These are phyloP conservation scores for Dendrolimus houi DNA, from an alignment of 2,888 invertebrate species.

Conservation along the genomic window DNA sequence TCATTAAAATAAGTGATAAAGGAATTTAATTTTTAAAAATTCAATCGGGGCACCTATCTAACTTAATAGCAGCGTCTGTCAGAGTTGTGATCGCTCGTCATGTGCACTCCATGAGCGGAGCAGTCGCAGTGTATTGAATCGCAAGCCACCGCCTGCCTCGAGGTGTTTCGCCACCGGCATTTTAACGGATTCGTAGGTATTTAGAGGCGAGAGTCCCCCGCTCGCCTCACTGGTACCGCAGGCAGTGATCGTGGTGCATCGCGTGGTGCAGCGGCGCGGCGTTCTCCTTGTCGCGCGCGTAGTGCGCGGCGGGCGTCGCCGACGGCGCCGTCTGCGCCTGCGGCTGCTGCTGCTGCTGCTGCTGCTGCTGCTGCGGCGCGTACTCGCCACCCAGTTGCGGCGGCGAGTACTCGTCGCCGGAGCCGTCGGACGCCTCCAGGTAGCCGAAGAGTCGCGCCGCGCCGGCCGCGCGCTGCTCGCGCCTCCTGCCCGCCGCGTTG, in stretches of 20 bases:
- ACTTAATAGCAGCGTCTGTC: too few relatives aligned
- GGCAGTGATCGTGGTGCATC: constrained; percentile 63
- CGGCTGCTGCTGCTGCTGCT: constrained; percentile 12
- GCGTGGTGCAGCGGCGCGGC: constrained; percentile 57
- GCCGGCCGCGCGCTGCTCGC: constrained; percentile 56
- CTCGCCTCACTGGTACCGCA: constrained; percentile 44
- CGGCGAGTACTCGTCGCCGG: constrained; percentile 72
- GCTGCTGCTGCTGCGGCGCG: constrained; percentile 20
- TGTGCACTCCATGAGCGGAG: too few relatives aligned
- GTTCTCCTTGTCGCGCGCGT: constrained; percentile 62
- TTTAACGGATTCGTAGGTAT: too few relatives aligned
- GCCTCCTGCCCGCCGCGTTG: constrained; percentile 23
- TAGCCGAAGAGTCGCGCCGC: constrained; percentile 83
- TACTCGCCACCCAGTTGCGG: constrained; percentile 35
- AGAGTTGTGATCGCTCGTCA: too few relatives aligned
- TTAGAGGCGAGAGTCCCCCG: neutral
- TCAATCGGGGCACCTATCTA: too few relatives aligned
- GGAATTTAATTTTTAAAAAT: too few relatives aligned
- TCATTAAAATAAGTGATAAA: too few relatives aligned
- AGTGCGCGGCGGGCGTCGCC: constrained; percentile 26
- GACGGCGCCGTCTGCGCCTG: constrained; percentile 13
- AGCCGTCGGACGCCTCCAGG: constrained; percentile 84
- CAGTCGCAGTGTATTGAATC: too few relatives aligned
- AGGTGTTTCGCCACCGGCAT: too few relatives aligned
- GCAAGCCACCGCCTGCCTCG: too few relatives aligned